Percentiles rank a stretch among this genome's conserved stretches.
Evolutionary conservation across 2,113 vertebrate species (phyloP).

Genomic region (Parus major): DNA sequence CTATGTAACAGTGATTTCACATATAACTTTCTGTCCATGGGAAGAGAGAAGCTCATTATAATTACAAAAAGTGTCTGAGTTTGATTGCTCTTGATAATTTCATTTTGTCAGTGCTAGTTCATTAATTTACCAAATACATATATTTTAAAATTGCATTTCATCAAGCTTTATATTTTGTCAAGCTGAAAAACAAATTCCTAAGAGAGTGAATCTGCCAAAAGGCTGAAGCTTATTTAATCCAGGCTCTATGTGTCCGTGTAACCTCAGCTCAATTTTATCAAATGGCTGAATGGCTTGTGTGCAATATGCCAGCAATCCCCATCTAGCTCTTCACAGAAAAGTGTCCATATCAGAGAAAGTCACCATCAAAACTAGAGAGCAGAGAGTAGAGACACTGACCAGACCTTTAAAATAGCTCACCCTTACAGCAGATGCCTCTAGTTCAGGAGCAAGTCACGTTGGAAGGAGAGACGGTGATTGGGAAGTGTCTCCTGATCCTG

Average conservation of each 20-base stretch:
- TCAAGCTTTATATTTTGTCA: slow-evolving; percentile 40
- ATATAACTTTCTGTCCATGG: not conserved
- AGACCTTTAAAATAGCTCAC: not conserved
- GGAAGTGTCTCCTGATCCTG: not conserved
- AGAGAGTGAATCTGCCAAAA: not conserved
- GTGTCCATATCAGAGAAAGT: not conserved
- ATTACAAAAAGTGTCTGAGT: slow-evolving; percentile 32
- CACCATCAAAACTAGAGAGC: not conserved
- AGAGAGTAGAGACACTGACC: not conserved
- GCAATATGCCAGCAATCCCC: not conserved
- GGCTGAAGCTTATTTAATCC: not conserved
- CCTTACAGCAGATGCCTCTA: not conserved
- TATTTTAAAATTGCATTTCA: slow-evolving; percentile 36
- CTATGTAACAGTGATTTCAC: slow-evolving; percentile 17
- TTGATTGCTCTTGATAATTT: slow-evolving; percentile 59
- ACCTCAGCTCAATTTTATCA: not conserved
- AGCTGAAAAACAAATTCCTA: not conserved
- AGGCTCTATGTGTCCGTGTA: not conserved
- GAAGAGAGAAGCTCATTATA: slow-evolving; percentile 33
- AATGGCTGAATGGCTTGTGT: not conserved
- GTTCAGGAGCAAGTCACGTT: slow-evolving; percentile 9
- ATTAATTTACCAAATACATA: slow-evolving; percentile 57
- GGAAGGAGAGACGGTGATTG: not conserved
- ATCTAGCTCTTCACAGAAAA: not conserved
- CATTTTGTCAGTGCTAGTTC: slow-evolving; percentile 38